Base-by-base conservation (phyloP, 2,888 invertebrate species). In the Archaeoteleia sp. region DNA sequence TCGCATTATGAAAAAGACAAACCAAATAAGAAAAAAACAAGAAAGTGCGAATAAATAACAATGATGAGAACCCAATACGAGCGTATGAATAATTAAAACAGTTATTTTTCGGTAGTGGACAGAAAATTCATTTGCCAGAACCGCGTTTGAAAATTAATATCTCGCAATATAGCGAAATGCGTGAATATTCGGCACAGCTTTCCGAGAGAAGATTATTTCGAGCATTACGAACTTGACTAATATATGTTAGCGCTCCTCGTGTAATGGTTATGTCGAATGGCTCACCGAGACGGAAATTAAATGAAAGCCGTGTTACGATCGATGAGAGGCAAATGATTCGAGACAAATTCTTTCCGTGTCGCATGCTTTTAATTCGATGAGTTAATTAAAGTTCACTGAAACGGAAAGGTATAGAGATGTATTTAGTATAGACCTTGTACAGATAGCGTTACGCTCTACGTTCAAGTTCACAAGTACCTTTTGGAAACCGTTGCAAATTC, bases 371-470 rank as follows among this genome's bases (percentile, higher is more conserved):
- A 63, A 55, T 55, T 63, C 55, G 49, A 55, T 55, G 55, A 55
- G 63, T 63, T 63, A 63, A 63, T 63, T 63, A 63, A 63, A 63
- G 63, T 51, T 57, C 37, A 34, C 12, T 35, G 54, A 51, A 63
- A 63, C 55, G 55, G 45, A 55, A 63, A 63, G 15, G 49, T 55
- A 51, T 55, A 49, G n/a, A n/a, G n/a, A n/a, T n/a, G n/a, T 53
- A 55, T 63, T 48, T 49, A 40, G 43, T 49, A 63, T 43, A 40
- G 14, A 55, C 23, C 42, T 20, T 49, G 48, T 10, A 4, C 25
- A 27, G 40, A 10, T 17, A 25, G 20, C 39, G 39, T 51, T 45
- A 39, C 45, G 29, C 35, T 10, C n/a, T 5, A 8, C 10, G 32
- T 34, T 35, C 40, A 48, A 42, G 53, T 42, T 62, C 62, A 48